Evolutionary conservation across 2,888 invertebrate species (phyloP).

Genomic region (Parnassius smintheus): DNA sequence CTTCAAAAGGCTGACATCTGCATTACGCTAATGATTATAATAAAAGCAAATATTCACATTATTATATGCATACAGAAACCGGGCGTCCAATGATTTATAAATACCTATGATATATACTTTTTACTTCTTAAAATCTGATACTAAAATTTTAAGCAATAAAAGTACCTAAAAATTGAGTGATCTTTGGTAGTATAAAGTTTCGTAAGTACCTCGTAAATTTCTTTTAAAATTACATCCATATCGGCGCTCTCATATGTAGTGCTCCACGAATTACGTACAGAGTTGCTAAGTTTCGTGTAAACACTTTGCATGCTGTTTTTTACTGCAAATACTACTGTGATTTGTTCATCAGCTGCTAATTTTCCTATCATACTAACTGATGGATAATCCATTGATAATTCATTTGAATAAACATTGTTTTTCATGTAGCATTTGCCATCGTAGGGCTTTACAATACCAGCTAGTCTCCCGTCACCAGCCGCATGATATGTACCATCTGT

Average conservation of each 20-base stretch:
- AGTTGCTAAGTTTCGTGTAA: conserved; percentile 40
- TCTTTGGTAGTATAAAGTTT: too few relatives aligned
- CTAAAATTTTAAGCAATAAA: too few relatives aligned
- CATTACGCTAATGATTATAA: too few relatives aligned
- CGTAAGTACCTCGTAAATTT: conserved; percentile 52
- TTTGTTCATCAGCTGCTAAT: conserved; percentile 47
- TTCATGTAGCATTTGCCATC: conserved; percentile 85
- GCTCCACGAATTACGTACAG: conserved; percentile 45
- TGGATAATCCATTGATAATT: conserved; percentile 87
- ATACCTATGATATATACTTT: too few relatives aligned
- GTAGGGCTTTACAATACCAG: conserved; percentile 85
- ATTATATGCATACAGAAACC: too few relatives aligned
- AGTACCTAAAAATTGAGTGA: too few relatives aligned
- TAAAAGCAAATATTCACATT: too few relatives aligned
- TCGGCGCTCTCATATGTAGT: conserved; percentile 24
- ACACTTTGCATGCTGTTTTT: conserved; percentile 2
- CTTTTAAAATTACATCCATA: conserved; percentile 36
- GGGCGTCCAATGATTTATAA: too few relatives aligned
- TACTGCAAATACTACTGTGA: conserved; percentile 51
- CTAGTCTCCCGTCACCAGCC: conserved; percentile 88
- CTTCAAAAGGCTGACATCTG: too few relatives aligned
- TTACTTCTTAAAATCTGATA: too few relatives aligned
- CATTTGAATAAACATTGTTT: conserved; percentile 77
- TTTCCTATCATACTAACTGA: conserved; percentile 85
- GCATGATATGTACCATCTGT: conserved; percentile 89